A percentile compares a stretch with the other conserved stretches of the same genome.
phyloP scores from a whole-genome alignment of 2,113 vertebrate genomes.

The Neodontobutis hainanensis region DNA sequence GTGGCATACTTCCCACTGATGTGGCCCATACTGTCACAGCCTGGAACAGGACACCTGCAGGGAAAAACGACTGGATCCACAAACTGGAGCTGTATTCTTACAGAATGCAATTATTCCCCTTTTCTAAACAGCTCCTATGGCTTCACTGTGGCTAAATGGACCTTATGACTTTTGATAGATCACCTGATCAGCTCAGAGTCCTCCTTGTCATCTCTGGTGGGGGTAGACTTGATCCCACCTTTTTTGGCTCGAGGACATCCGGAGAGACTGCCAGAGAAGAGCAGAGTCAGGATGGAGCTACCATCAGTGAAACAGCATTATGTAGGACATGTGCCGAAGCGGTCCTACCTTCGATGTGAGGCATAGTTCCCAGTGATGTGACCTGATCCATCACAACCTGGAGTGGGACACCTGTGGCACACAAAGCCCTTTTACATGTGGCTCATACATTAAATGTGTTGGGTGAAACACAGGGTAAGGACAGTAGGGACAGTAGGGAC shows the following conservation, averaged over 20 bases:
- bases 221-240: slow-evolving; percentile 90
- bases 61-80: neutral
- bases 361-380: slow-evolving; percentile 99
- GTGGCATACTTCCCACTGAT: slow-evolving; percentile 98
- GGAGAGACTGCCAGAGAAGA: slow-evolving; percentile 84
- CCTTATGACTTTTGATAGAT: slow-evolving; percentile 35
- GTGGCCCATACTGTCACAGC: slow-evolving; percentile 96
- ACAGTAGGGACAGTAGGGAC: slow-evolving; percentile 45
- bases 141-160: neutral
- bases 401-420: slow-evolving; percentile 89
- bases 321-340: neutral
- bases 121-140: neutral
- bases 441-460: neutral
- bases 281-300: neutral
- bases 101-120: no score
- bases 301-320: neutral
- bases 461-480: slow-evolving; percentile 23
- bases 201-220: slow-evolving; percentile 96
- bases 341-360: slow-evolving; percentile 91
- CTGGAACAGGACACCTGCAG: slow-evolving; percentile 92
- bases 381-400: slow-evolving; percentile 95
- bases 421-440: slow-evolving; percentile 17
- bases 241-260: slow-evolving; percentile 99
- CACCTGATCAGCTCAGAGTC: slow-evolving; percentile 97
- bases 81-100: neutral